Conservation (phyloP, 2,888 invertebrate genomes). For the Drosophila trichaetosa region DNA sequence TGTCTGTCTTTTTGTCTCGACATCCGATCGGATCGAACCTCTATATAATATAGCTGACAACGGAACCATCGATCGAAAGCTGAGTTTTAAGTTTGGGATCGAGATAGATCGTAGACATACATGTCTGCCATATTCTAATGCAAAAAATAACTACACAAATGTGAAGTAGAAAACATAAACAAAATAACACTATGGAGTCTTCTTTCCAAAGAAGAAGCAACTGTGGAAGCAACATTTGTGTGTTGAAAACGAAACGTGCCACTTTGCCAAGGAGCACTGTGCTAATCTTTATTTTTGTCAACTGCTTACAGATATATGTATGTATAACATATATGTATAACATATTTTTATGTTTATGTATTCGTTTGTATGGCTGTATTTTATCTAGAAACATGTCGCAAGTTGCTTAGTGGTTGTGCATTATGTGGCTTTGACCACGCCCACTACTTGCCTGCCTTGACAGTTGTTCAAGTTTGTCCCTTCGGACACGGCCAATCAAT, state of each 20-base stretch:
- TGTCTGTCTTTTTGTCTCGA: neutral
- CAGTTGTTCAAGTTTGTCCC: slow-evolving; percentile 1
- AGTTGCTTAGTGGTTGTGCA: slow-evolving; percentile 1
- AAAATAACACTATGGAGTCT: too few relatives aligned
- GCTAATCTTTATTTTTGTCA: neutral
- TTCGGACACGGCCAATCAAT: slow-evolving; percentile 59
- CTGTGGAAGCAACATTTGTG: neutral
- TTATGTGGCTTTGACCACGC: slow-evolving; percentile 27
- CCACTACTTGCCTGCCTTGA: slow-evolving; percentile 12
- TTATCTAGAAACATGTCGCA: slow-evolving; percentile 3
- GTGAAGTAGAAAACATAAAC: neutral
- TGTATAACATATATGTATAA: too few relatives aligned
- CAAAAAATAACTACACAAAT: neutral
- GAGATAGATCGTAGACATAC: neutral
- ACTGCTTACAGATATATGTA: neutral
- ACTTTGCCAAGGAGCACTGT: slow-evolving; percentile 1
- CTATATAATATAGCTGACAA: neutral
- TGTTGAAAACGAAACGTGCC: neutral
- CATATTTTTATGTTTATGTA: neutral
- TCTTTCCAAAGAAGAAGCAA: too few relatives aligned
- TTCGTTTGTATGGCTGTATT: neutral
- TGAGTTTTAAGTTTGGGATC: neutral
- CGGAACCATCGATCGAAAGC: neutral
- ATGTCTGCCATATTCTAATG: neutral
- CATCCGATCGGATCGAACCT: neutral